Conservation (phyloP, 2,888 invertebrate genomes). For the Cosmorhoe ocellata region DNA sequence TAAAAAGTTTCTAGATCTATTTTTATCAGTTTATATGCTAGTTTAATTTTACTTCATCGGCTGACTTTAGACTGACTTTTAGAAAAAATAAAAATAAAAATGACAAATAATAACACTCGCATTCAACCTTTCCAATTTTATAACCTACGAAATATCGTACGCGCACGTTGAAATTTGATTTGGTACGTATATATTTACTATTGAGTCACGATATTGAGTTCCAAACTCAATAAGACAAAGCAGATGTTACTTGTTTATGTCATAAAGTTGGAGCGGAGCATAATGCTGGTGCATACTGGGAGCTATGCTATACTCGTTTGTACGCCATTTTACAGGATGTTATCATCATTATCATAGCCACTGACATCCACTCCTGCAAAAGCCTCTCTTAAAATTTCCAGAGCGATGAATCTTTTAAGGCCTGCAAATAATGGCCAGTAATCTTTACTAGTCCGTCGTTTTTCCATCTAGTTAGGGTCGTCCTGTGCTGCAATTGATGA, state of each 20-base stretch:
- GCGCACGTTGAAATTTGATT: conserved; percentile 44
- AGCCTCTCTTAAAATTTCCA: too few relatives aligned
- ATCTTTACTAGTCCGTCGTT: too few relatives aligned
- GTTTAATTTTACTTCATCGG: too few relatives aligned
- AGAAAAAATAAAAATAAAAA: not conserved
- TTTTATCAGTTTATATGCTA: too few relatives aligned
- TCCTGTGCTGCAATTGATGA: too few relatives aligned
- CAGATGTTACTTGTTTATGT: conserved; percentile 71
- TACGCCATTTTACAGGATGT: too few relatives aligned
- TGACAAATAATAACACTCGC: conserved; percentile 5
- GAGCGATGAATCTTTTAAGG: too few relatives aligned
- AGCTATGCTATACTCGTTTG: conserved; percentile 11
- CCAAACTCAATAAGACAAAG: conserved; percentile 72
- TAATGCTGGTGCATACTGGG: conserved; percentile 24
- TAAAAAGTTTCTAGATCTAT: too few relatives aligned
- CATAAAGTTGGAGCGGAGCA: conserved; percentile 52
- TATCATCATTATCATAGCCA: too few relatives aligned
- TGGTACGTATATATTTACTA: conserved; percentile 50
- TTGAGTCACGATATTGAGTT: conserved; percentile 67
- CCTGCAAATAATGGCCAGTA: too few relatives aligned
- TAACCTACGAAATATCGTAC: conserved; percentile 25
- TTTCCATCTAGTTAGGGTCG: too few relatives aligned
- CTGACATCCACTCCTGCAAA: too few relatives aligned
- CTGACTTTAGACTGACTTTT: not conserved
- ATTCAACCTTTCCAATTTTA: conserved; percentile 24